Evolutionary conservation across 1,140 invertebrate species (phyloP).

Genomic region (Pogonus chalceus): DNA sequence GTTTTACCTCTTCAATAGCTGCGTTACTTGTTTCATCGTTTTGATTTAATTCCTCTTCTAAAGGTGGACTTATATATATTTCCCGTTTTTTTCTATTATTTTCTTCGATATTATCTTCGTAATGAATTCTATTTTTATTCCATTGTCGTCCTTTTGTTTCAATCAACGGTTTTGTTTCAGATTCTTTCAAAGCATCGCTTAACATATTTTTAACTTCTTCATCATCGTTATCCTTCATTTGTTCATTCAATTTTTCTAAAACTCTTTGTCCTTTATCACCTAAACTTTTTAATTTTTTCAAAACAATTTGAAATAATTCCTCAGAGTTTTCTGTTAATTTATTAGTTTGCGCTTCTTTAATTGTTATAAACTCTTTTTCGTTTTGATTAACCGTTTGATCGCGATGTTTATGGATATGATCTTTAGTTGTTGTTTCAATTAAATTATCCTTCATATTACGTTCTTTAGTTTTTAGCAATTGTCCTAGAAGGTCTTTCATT

Average conservation of each 20-base stretch:
- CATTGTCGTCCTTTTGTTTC: constrained; percentile 26
- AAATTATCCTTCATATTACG: background rate
- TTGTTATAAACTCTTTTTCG: constrained; percentile 23
- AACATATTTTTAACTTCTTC: constrained; percentile 12
- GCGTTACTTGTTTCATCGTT: constrained; percentile 49
- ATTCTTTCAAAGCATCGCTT: constrained; percentile 3
- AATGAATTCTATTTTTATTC: constrained; percentile 25
- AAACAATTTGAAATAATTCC: constrained; percentile 47
- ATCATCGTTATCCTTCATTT: constrained; percentile 25
- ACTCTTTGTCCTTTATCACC: constrained; percentile 43
- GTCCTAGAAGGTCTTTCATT: constrained; percentile 31
- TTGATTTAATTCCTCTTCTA: constrained; percentile 38
- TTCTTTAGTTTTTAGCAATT: constrained; percentile 12
- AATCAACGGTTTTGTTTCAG: constrained; percentile 11
- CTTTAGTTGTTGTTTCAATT: constrained; percentile 1
- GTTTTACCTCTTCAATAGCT: constrained; percentile 52
- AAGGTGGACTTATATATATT: constrained; percentile 32
- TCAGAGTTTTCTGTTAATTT: constrained; percentile 34
- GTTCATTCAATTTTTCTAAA: constrained; percentile 38
- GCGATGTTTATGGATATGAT: constrained; percentile 23
- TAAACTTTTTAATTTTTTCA: constrained; percentile 42
- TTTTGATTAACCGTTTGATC: constrained; percentile 28
- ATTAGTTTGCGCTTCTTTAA: constrained; percentile 9
- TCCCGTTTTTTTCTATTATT: constrained; percentile 26
- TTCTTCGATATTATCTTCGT: constrained; percentile 25